Percentiles rank a stretch among this genome's conserved stretches.
Conservation (phyloP, 1,140 invertebrate genomes). For the Mactra quadrangularis region DNA sequence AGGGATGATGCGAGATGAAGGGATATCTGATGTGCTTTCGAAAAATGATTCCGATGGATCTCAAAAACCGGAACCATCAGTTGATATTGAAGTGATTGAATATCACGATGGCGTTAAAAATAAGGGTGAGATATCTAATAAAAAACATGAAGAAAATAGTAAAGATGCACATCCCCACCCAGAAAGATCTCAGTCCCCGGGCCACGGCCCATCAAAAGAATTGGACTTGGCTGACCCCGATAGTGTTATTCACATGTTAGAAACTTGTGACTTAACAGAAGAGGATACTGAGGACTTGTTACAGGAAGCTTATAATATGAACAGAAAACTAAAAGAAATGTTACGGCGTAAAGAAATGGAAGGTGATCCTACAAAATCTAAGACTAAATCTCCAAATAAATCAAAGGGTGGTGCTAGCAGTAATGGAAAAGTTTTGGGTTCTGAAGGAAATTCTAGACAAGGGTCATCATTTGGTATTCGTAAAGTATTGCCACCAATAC, state of each 20-base stretch:
- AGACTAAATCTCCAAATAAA: constrained; percentile 22
- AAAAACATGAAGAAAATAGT: neutral
- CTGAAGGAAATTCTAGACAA: neutral
- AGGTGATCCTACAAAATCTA: constrained; percentile 12
- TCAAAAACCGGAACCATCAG: neutral
- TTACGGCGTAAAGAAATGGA: constrained; percentile 68
- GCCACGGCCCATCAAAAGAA: neutral
- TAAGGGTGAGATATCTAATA: too few relatives aligned
- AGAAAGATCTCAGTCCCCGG: neutral
- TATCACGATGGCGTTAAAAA: too few relatives aligned
- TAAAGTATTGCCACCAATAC: constrained; percentile 50
- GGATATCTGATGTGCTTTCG: constrained; percentile 41
- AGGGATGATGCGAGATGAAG: constrained; percentile 7
- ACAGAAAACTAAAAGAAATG: constrained; percentile 72
- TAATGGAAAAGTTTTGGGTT: neutral
- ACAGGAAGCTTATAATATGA: constrained; percentile 74
- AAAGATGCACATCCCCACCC: neutral
- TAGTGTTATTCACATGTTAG: constrained; percentile 68
- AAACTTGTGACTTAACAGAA: constrained; percentile 72
- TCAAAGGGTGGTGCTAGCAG: neutral
- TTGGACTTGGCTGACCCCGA: constrained; percentile 69
- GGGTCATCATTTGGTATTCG: constrained; percentile 42
- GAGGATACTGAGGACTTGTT: constrained; percentile 75
- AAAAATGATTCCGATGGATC: neutral
- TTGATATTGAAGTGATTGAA: too few relatives aligned